Conservation (phyloP, 2,888 invertebrate genomes). For the Amorpha juglandis region DNA sequence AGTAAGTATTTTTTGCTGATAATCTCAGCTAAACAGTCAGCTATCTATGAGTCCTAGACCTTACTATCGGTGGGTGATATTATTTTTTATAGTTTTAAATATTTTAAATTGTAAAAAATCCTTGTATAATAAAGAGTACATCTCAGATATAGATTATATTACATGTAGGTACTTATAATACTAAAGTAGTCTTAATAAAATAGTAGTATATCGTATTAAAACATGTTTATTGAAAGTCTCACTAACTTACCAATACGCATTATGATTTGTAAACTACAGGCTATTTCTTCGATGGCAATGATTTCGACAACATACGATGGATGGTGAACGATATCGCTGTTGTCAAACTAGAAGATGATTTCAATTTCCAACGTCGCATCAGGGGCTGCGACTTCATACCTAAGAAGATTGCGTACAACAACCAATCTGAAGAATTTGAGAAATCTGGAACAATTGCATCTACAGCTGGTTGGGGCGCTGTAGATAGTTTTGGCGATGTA, state of each 20-base stretch:
- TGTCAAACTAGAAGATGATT: constrained; percentile 68
- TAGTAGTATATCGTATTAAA: no score
- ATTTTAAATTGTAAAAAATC: no score
- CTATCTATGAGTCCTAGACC: no score
- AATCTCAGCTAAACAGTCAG: no score
- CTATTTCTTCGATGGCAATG: constrained; percentile 65
- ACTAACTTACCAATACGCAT: no score
- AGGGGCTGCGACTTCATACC: constrained; percentile 72
- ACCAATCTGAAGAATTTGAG: constrained; percentile 54
- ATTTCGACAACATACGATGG: constrained; percentile 73
- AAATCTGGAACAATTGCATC: constrained; percentile 49
- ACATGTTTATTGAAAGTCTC: no score
- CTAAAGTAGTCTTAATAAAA: no score
- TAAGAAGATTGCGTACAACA: constrained; percentile 60
- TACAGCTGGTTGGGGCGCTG: constrained; percentile 72
- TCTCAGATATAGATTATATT: no score
- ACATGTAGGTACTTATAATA: no score
- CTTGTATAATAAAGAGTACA: no score
- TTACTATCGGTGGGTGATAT: no score
- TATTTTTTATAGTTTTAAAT: no score
- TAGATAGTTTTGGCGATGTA: constrained; percentile 55
- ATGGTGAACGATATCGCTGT: constrained; percentile 74
- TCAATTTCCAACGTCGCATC: constrained; percentile 64
- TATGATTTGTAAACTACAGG: constrained; percentile 42
- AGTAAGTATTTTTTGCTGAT: constrained; percentile 55